Percentiles rank a stretch among this genome's conserved stretches.
Evolutionary conservation across 2,797 vertebrate species (phyloP).

Genomic region (Tamandua tetradactyla): DNA sequence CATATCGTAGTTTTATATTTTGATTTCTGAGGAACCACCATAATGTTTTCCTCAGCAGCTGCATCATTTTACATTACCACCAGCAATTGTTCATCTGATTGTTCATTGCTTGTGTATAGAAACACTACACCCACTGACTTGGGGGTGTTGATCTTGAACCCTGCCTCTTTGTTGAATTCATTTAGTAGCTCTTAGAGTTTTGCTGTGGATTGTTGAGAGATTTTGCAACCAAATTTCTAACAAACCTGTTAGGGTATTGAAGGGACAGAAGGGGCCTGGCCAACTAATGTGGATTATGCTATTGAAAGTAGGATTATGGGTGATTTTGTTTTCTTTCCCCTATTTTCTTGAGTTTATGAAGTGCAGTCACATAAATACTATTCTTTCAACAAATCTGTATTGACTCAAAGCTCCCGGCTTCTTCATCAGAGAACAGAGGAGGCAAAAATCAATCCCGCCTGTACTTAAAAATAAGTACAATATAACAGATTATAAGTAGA

Average conservation of each 20-base stretch:
- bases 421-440: not conserved
- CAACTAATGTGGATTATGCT: not conserved
- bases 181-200: no score
- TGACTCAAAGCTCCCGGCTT: not conserved
- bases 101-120: no score
- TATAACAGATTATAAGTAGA: constrained; percentile 19
- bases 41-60: no score
- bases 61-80: no score
- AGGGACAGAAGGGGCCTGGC: not conserved
- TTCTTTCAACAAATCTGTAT: constrained; percentile 5
- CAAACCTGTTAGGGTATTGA: not conserved
- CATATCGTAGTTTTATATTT: no score
- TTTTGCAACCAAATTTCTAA: not conserved
- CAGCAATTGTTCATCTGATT: no score
- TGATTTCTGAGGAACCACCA: no score
- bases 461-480: constrained; percentile 15
- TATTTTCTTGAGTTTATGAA: not conserved
- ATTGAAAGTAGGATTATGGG: not conserved
- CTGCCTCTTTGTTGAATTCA: no score
- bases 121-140: no score
- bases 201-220: not conserved
- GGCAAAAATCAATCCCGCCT: not conserved
- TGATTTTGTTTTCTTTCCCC: not conserved
- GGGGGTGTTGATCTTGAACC: no score
- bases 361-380: not conserved